These are phyloP conservation scores for Nomada lathburiana DNA, from an alignment of 2,888 invertebrate genomes.

Conservation along the genomic window DNA sequence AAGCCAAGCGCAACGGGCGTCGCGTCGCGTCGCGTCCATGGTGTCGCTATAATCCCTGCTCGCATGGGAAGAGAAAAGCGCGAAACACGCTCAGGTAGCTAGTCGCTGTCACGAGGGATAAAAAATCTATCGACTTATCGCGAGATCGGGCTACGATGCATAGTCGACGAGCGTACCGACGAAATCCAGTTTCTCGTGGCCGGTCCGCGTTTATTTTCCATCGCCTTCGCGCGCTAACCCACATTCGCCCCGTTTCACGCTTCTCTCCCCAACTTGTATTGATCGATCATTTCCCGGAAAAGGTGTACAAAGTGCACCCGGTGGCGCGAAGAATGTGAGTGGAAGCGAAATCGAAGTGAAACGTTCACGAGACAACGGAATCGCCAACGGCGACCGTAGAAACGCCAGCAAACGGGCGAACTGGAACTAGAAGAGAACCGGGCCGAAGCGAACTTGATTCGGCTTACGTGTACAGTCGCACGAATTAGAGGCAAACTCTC, in stretches of 20 bases:
- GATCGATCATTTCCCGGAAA: slow-evolving; percentile 45
- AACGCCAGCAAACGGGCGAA: slow-evolving; percentile 25
- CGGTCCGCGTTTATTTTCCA: slow-evolving; percentile 13
- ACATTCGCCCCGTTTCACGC: slow-evolving; percentile 43
- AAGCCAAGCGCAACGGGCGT: neutral
- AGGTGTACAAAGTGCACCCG: neutral
- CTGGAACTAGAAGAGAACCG: slow-evolving; percentile 39
- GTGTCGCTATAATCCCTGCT: neutral
- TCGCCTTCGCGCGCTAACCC: slow-evolving; percentile 38
- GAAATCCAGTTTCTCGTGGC: slow-evolving; percentile 9
- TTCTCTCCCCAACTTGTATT: slow-evolving; percentile 5
- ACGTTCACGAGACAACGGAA: slow-evolving; percentile 54
- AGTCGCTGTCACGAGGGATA: neutral
- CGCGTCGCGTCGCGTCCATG: neutral
- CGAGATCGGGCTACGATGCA: neutral
- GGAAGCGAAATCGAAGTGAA: slow-evolving; percentile 29
- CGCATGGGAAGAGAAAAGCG: neutral
- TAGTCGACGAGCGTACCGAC: neutral
- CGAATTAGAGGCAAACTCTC: slow-evolving; percentile 36
- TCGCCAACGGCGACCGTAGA: slow-evolving; percentile 42
- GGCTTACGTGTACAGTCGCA: slow-evolving; percentile 29
- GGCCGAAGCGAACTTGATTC: slow-evolving; percentile 45
- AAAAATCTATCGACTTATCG: slow-evolving; percentile 22
- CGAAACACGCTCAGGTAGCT: neutral
- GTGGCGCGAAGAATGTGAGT: slow-evolving; percentile 40